Evolutionary conservation across 2,113 vertebrate species (phyloP).

Genomic region (Ageneiosus marmoratus): DNA sequence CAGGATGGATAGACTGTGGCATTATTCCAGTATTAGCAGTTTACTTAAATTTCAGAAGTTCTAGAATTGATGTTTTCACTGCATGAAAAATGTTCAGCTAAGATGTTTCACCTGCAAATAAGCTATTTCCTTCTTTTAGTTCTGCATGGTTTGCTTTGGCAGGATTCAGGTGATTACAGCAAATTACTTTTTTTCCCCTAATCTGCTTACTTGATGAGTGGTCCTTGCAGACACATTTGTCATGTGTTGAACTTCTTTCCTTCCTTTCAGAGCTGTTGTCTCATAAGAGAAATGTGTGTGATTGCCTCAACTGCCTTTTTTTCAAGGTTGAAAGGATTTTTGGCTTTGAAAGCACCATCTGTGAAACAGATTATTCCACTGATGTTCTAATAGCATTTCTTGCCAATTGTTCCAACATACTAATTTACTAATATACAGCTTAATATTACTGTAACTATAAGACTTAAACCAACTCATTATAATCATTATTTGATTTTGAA

Average conservation of each 20-base stretch:
- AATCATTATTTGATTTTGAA: background rate
- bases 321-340: conserved; percentile 37
- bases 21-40: background rate
- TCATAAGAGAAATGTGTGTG: conserved; percentile 36
- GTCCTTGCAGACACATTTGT: conserved; percentile 70
- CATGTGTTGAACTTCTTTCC: conserved; percentile 45
- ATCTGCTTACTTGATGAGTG: conserved; percentile 66
- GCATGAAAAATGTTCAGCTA: background rate
- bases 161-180: conserved; percentile 71
- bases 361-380: conserved; percentile 35
- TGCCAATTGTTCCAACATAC: conserved; percentile 20
- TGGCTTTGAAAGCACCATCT: conserved; percentile 34
- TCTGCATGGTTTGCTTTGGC: conserved; percentile 52
- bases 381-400: conserved; percentile 27
- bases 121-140: conserved; percentile 10
- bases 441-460: background rate
- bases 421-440: conserved; percentile 24
- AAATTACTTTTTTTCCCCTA: conserved; percentile 67
- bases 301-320: conserved; percentile 37
- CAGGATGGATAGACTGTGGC: background rate
- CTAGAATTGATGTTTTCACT: background rate
- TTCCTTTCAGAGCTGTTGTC: conserved; percentile 41
- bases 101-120: conserved; percentile 13
- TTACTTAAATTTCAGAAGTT: background rate
- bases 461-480: background rate